Evolutionary conservation across 2,797 vertebrate species (phyloP).

Genomic region (Alexandromys oeconomus): DNA sequence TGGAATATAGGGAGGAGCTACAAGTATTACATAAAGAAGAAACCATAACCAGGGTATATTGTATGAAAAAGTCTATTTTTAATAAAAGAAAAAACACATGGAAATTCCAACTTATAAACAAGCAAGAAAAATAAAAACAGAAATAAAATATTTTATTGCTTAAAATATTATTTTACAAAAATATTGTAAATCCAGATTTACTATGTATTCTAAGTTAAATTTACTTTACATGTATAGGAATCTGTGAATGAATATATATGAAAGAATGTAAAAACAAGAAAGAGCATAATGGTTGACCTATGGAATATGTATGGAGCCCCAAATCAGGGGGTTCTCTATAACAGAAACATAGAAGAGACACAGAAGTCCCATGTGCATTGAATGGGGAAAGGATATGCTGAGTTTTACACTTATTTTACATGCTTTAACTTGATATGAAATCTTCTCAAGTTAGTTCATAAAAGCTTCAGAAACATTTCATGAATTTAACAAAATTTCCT

Average conservation of each 20-base stretch:
- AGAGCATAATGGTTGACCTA: not conserved
- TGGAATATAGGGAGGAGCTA: not conserved
- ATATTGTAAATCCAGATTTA: not conserved
- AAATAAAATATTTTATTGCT: not conserved
- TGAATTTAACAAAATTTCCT: not conserved
- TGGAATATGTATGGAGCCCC: not conserved
- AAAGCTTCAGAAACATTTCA: not conserved
- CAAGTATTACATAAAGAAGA: not conserved
- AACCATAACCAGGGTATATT: not conserved
- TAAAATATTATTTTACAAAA: not conserved
- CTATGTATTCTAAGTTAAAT: conserved; percentile 10
- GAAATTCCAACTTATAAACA: not conserved
- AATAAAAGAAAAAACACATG: not conserved
- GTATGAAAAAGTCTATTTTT: not conserved
- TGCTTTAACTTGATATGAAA: conserved; percentile 18
- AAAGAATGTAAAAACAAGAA: not conserved
- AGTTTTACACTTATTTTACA: not conserved
- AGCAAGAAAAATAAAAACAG: not conserved
- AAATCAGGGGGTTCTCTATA: not conserved
- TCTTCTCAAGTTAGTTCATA: not conserved
- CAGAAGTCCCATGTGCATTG: not conserved
- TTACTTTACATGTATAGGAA: conserved; percentile 7
- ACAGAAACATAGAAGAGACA: not conserved
- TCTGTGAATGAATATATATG: not conserved
- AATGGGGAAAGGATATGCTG: not conserved